Percentiles rank a stretch among this genome's conserved stretches.
These are phyloP conservation scores for Dipus sagitta DNA, from an alignment of 2,797 vertebrate genomes.

Conservation along the genomic window DNA sequence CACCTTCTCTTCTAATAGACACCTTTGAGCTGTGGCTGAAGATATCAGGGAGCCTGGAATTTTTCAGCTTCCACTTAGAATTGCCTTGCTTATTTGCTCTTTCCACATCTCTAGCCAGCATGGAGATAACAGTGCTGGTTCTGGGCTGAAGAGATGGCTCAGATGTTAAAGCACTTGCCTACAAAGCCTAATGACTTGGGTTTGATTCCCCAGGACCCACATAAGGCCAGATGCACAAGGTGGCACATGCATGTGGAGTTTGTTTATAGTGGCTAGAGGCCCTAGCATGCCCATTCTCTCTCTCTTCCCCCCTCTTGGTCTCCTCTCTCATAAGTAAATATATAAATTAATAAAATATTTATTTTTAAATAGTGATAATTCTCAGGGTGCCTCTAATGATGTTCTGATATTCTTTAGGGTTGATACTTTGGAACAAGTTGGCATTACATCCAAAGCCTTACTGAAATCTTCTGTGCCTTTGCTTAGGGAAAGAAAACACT, in stretches of 20 bases:
- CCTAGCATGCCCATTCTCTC: too few relatives aligned
- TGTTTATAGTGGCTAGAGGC: too few relatives aligned
- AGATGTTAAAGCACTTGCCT: too few relatives aligned
- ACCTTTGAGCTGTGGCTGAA: neutral
- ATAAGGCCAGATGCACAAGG: too few relatives aligned
- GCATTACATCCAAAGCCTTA: neutral
- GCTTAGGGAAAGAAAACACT: neutral
- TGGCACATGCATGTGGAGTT: too few relatives aligned
- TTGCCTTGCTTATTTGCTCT: neutral
- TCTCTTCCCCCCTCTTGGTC: too few relatives aligned
- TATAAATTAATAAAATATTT: too few relatives aligned
- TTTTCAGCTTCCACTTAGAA: neutral
- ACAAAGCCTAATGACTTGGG: too few relatives aligned
- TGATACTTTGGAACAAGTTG: neutral
- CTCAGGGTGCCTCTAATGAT: neutral
- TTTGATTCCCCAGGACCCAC: too few relatives aligned
- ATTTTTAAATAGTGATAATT: neutral
- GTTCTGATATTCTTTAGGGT: slow-evolving; percentile 6
- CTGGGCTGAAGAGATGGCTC: too few relatives aligned
- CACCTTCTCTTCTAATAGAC: neutral
- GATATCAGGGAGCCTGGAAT: neutral
- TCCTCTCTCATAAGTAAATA: too few relatives aligned
- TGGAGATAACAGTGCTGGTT: neutral
- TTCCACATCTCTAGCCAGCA: neutral
- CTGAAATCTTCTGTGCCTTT: slow-evolving; percentile 23